Percentiles rank a stretch among this genome's conserved stretches.
Evolutionary conservation across 2,888 invertebrate genomes (phyloP).

Genomic region (Tanaodytes sp.): DNA sequence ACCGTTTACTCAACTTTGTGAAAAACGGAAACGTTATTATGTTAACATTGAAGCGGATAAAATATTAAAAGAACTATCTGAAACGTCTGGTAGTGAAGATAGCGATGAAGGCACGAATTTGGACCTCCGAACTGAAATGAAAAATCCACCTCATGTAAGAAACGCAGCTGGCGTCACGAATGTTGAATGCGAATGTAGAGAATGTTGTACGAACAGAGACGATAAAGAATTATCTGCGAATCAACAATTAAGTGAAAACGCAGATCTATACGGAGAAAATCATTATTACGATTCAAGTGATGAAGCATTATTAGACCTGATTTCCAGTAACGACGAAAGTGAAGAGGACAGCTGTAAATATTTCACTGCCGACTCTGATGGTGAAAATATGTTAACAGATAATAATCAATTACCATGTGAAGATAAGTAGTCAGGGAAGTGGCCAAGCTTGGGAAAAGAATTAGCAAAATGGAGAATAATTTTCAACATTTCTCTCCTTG

Average conservation of each 20-base stretch:
- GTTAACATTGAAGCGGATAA: neutral
- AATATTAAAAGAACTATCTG: neutral
- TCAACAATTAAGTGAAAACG: neutral
- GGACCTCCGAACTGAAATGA: neutral
- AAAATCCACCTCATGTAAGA: neutral
- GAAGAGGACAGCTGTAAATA: too few relatives aligned
- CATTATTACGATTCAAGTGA: too few relatives aligned
- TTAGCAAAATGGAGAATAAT: conserved; percentile 1
- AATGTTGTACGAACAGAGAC: neutral
- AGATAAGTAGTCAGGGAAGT: too few relatives aligned
- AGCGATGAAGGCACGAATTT: neutral
- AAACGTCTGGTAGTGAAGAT: neutral
- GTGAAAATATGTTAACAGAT: too few relatives aligned
- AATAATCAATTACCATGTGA: too few relatives aligned
- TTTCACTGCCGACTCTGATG: too few relatives aligned
- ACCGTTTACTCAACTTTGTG: too few relatives aligned
- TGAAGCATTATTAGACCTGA: too few relatives aligned
- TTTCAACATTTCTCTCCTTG: neutral
- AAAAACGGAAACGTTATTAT: too few relatives aligned
- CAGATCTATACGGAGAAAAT: too few relatives aligned
- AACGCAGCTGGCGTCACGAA: neutral
- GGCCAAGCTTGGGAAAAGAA: too few relatives aligned
- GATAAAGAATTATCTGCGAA: neutral
- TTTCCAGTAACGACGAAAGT: too few relatives aligned
- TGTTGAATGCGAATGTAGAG: neutral